phyloP scores from a whole-genome alignment of 2,888 invertebrate species.

The Drosophila helvetica region DNA sequence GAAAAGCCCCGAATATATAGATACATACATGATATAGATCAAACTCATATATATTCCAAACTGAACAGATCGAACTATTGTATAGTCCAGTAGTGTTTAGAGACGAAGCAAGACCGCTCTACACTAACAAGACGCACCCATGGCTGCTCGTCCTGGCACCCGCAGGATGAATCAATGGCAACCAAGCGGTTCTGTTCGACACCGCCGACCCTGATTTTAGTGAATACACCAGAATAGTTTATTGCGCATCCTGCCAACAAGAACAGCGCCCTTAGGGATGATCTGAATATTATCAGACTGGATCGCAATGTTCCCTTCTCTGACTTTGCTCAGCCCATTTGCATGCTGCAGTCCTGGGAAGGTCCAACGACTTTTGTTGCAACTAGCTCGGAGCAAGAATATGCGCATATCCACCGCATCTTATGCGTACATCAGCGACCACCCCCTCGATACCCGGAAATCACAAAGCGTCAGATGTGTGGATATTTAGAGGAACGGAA shows the following conservation, averaged over 20 bases:
- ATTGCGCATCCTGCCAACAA: slow-evolving; percentile 2
- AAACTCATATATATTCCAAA: too few relatives aligned
- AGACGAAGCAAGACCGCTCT: neutral
- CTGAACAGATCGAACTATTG: too few relatives aligned
- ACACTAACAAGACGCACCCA: neutral
- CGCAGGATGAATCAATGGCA: neutral
- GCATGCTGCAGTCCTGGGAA: slow-evolving; percentile 4
- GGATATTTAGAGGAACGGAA: neutral
- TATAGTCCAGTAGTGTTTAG: too few relatives aligned
- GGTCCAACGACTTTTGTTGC: neutral
- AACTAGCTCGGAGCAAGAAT: neutral
- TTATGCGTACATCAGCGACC: neutral
- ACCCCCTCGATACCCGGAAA: neutral
- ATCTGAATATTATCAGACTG: slow-evolving; percentile 10
- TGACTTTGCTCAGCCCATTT: slow-evolving; percentile 12
- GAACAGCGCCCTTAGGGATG: neutral
- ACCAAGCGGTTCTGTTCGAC: neutral
- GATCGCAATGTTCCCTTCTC: neutral
- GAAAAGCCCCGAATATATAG: too few relatives aligned
- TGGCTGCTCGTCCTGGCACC: neutral
- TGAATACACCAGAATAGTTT: neutral
- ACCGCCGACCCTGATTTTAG: neutral
- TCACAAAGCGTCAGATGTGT: slow-evolving; percentile 3
- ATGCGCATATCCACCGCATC: neutral
- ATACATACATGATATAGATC: too few relatives aligned